Conservation (phyloP, 2,113 vertebrate species). For the Cromileptes altivelis region DNA sequence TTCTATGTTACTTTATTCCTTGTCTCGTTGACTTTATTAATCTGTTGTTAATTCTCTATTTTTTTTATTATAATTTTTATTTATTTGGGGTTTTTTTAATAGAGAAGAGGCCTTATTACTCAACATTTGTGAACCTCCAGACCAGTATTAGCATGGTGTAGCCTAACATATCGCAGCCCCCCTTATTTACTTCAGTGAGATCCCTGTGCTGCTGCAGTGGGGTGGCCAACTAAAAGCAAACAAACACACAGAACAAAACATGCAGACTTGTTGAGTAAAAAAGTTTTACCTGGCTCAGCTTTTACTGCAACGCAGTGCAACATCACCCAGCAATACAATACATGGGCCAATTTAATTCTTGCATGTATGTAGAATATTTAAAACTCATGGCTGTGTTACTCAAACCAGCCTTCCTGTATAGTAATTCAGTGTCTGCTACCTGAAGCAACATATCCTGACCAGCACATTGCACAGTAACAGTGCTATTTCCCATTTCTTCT, state of each 20-base stretch:
- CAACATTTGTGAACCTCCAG: not conserved
- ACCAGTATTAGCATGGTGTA: not conserved
- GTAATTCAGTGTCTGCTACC: not conserved
- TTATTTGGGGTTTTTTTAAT: no score
- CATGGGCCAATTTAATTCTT: not conserved
- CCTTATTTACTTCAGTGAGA: conserved; percentile 3
- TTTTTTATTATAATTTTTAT: no score
- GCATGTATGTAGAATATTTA: not conserved
- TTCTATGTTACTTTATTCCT: no score
- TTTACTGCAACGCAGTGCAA: not conserved
- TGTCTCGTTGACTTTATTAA: no score
- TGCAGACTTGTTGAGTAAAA: not conserved
- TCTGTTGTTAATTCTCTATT: no score
- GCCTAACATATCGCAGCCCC: not conserved
- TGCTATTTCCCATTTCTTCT: not conserved
- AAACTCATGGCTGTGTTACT: not conserved
- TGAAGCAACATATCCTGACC: not conserved
- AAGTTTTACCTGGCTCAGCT: not conserved
- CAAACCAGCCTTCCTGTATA: not conserved
- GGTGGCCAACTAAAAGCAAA: not conserved
- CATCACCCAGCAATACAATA: not conserved
- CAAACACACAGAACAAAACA: not conserved
- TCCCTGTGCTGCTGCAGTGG: not conserved
- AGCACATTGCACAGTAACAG: not conserved
- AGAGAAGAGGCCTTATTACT: not conserved